A percentile compares a stretch with the other conserved stretches of the same genome.
Conservation (phyloP, 1,140 invertebrate species). For the Heliconius himera region DNA sequence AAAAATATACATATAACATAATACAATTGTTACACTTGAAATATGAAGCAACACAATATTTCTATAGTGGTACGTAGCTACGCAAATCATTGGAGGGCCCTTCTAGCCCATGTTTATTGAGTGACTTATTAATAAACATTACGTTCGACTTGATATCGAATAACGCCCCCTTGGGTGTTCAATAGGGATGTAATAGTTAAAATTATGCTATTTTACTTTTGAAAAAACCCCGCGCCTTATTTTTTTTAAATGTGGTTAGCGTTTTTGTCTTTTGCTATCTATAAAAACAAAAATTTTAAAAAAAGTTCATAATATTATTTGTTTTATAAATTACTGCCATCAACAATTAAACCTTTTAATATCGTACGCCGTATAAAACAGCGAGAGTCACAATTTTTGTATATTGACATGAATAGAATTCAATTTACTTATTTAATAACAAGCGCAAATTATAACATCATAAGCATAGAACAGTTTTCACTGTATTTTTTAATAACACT, state of each 20-base stretch:
- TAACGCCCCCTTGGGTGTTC: conserved; percentile 31
- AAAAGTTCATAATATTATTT: too few relatives aligned
- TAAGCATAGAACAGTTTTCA: too few relatives aligned
- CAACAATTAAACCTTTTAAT: too few relatives aligned
- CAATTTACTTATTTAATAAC: too few relatives aligned
- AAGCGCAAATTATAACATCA: too few relatives aligned
- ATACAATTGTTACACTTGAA: background rate
- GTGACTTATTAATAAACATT: conserved; percentile 45
- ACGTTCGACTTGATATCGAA: conserved; percentile 29
- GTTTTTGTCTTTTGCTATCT: too few relatives aligned
- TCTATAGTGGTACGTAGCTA: background rate
- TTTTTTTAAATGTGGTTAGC: background rate
- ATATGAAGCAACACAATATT: background rate
- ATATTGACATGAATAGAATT: too few relatives aligned
- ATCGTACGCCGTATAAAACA: too few relatives aligned
- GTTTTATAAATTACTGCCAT: too few relatives aligned
- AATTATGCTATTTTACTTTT: conserved; percentile 14
- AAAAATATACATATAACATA: background rate
- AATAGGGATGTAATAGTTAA: conserved; percentile 27
- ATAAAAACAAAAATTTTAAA: too few relatives aligned
- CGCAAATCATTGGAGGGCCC: conserved; percentile 22
- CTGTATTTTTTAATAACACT: too few relatives aligned
- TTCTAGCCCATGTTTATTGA: conserved; percentile 37
- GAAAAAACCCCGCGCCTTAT: background rate
- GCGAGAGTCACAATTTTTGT: too few relatives aligned